These are phyloP conservation scores for Poeciliopsis gracilis DNA, from an alignment of 2,797 vertebrate genomes.

Conservation along the genomic window DNA sequence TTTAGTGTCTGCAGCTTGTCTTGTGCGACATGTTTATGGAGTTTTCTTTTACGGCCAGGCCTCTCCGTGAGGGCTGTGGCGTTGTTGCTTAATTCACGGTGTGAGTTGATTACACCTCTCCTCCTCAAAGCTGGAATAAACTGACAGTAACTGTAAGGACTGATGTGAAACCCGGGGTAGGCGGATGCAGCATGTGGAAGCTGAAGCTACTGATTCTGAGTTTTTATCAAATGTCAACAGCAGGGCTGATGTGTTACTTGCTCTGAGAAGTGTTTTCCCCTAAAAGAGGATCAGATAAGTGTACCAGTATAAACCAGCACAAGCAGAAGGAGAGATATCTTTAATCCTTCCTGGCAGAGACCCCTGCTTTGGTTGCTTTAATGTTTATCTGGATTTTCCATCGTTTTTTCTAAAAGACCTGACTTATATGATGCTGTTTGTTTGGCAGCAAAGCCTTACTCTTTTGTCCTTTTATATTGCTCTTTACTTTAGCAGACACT, in stretches of 20 bases:
- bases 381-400: constrained; percentile 32
- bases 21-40: constrained; percentile 73
- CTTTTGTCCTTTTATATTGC: neutral
- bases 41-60: constrained; percentile 74
- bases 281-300: constrained; percentile 21
- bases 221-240: constrained; percentile 3
- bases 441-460: neutral
- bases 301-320: constrained; percentile 25
- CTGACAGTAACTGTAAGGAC: neutral
- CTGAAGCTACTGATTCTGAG: neutral
- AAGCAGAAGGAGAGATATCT: constrained; percentile 30
- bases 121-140: constrained; percentile 13
- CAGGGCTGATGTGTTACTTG: constrained; percentile 11
- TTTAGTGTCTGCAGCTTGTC: constrained; percentile 71
- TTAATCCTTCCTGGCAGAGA: constrained; percentile 48
- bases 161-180: neutral
- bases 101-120: neutral
- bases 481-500: neutral
- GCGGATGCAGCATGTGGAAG: neutral
- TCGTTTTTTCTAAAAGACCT: neutral
- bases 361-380: constrained; percentile 38
- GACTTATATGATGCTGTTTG: neutral
- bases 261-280: constrained; percentile 1
- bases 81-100: constrained; percentile 14
- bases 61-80: constrained; percentile 55